phyloP scores from a whole-genome alignment of 2,888 invertebrate species.

The Drosophila maculinotata region DNA sequence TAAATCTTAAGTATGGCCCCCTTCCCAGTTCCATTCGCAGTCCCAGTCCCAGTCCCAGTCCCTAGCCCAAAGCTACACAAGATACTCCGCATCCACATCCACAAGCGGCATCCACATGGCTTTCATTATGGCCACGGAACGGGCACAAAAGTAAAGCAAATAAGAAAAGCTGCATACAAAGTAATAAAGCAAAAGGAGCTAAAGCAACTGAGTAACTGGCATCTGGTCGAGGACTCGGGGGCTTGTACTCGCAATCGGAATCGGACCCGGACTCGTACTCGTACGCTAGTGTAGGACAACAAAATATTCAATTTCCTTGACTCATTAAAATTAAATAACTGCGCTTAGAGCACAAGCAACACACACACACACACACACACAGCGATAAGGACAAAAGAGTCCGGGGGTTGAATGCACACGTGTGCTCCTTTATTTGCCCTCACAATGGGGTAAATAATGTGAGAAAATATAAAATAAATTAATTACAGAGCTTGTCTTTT shows the following conservation, averaged over 20 bases:
- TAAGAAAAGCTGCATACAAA: constrained; percentile 57
- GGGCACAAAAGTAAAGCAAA: constrained; percentile 50
- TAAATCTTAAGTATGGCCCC: constrained; percentile 73
- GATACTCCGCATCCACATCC: constrained; percentile 29
- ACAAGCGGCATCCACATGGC: constrained; percentile 24
- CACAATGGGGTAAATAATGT: constrained; percentile 15
- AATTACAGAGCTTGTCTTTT: constrained; percentile 19
- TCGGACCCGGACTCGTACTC: no score
- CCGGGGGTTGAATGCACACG: constrained; percentile 11
- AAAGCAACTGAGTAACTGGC: constrained; percentile 14
- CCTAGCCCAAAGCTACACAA: constrained; percentile 15
- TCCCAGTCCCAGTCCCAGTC: constrained; percentile 1
- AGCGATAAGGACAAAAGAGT: background rate
- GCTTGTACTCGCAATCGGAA: no score
- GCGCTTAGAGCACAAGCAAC: constrained; percentile 29
- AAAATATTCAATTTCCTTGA: constrained; percentile 79
- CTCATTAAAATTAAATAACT: constrained; percentile 83
- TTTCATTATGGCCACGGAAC: constrained; percentile 57
- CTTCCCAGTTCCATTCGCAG: constrained; percentile 4
- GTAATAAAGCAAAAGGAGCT: constrained; percentile 54
- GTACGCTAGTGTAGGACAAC: constrained; percentile 40
- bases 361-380: background rate
- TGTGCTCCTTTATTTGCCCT: background rate
- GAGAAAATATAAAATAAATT: constrained; percentile 24
- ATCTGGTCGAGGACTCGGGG: constrained; percentile 16